These are phyloP conservation scores for Isurus oxyrinchus DNA, from an alignment of 2,113 vertebrate species.

Conservation along the genomic window DNA sequence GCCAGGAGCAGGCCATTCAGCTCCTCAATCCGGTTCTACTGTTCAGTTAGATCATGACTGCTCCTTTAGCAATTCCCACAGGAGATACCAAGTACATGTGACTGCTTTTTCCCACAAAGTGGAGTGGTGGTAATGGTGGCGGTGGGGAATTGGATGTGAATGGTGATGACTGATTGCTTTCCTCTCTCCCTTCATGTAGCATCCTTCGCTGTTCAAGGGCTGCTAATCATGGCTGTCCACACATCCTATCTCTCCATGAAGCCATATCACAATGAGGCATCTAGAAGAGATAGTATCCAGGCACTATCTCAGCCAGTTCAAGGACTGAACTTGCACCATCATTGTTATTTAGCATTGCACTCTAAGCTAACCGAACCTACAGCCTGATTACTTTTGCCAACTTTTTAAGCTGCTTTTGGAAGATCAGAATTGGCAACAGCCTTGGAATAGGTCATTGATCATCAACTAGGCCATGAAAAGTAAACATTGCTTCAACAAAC, in stretches of 20 bases:
- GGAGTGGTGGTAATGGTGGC: not conserved
- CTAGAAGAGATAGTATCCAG: no score
- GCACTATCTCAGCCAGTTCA: no score
- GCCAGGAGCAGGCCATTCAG: not conserved
- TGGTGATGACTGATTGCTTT: not conserved
- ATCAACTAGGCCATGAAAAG: not conserved
- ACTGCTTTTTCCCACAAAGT: not conserved
- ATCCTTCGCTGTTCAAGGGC: no score
- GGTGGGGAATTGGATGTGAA: not conserved
- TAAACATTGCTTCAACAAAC: not conserved
- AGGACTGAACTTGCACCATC: no score
- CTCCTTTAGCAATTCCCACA: not conserved
- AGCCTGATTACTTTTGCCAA: not conserved
- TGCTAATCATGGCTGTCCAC: no score
- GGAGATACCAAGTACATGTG: not conserved
- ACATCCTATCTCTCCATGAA: no score
- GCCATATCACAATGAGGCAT: no score
- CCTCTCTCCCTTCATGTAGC: no score
- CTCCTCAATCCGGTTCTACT: not conserved
- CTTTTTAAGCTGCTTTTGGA: not conserved
- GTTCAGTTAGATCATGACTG: not conserved
- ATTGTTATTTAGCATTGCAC: no score
- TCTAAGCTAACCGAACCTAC: no score
- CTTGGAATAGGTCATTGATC: not conserved
- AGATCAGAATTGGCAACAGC: not conserved